phyloP scores from a whole-genome alignment of 2,797 vertebrate genomes.

The Epinephelus malabaricus region DNA sequence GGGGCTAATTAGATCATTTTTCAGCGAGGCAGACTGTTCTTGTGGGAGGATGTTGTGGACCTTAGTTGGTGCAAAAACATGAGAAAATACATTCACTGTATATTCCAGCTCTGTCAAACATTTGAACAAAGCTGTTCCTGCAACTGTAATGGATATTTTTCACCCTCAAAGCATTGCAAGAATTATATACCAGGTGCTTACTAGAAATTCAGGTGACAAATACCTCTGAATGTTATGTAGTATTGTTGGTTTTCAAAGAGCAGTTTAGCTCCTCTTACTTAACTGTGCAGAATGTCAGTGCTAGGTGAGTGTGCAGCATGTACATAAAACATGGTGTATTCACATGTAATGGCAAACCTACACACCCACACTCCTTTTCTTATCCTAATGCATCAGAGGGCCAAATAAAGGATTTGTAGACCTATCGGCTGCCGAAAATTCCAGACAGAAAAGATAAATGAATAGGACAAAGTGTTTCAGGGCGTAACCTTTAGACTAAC shows the following conservation, averaged over 20 bases:
- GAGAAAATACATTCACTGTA: too few species aligned
- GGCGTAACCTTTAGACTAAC: conserved; percentile 46
- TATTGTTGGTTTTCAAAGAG: not conserved
- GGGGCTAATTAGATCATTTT: too few species aligned
- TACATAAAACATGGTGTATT: not conserved
- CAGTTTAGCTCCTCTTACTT: not conserved
- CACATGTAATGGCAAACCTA: not conserved
- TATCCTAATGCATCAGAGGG: not conserved
- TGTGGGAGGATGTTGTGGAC: too few species aligned
- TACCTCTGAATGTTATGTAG: not conserved
- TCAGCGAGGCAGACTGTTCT: too few species aligned
- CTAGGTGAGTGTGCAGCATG: not conserved
- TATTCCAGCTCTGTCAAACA: too few species aligned
- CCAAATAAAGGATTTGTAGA: conserved; percentile 27
- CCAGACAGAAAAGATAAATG: conserved; percentile 45
- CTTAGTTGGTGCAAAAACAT: too few species aligned
- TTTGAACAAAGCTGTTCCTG: too few species aligned
- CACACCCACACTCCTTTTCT: not conserved
- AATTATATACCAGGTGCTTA: too few species aligned
- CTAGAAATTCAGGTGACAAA: not conserved
- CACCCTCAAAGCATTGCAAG: too few species aligned
- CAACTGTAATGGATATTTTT: too few species aligned
- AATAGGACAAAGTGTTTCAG: conserved; percentile 30
- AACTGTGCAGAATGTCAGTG: not conserved
- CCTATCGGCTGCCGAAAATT: conserved; percentile 4